Conservation (phyloP, 2,888 invertebrate species). For the Ommatoiulus sabulosus region DNA sequence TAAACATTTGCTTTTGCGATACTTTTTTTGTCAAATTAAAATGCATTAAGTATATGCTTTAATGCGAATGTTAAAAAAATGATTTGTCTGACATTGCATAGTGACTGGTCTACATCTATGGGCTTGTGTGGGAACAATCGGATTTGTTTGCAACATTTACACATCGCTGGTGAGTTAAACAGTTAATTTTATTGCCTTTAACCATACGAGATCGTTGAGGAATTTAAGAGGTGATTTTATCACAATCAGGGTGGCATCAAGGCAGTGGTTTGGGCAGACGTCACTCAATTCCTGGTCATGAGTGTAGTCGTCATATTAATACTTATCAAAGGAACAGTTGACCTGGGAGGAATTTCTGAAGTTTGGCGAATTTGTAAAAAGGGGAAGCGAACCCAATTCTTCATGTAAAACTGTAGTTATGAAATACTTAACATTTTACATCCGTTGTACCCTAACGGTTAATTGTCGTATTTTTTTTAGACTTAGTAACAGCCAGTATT, state of each 20-base stretch:
- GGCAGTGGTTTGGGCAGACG: constrained; percentile 56
- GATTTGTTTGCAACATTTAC: constrained; percentile 52
- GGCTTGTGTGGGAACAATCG: constrained; percentile 52
- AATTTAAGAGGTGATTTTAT: too few species aligned
- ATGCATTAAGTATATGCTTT: too few species aligned
- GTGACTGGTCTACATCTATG: constrained; percentile 55
- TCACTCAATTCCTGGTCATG: constrained; percentile 42
- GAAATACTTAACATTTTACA: background rate
- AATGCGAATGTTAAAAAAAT: too few species aligned
- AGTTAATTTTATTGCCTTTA: background rate
- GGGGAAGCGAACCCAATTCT: constrained; percentile 27
- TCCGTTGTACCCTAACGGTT: background rate
- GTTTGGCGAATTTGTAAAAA: constrained; percentile 6
- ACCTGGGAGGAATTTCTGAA: constrained; percentile 32
- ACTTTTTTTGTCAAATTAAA: too few species aligned
- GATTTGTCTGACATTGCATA: too few species aligned
- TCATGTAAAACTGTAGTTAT: background rate
- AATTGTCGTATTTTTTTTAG: background rate
- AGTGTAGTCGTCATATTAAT: background rate
- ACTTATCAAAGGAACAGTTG: constrained; percentile 34
- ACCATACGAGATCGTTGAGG: background rate
- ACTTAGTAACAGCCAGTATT: background rate
- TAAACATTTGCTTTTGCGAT: too few species aligned
- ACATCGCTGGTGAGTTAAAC: constrained; percentile 50
- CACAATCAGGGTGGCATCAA: constrained; percentile 53